These are phyloP conservation scores for Aradus depressus DNA, from an alignment of 2,888 invertebrate genomes.

Conservation along the genomic window DNA sequence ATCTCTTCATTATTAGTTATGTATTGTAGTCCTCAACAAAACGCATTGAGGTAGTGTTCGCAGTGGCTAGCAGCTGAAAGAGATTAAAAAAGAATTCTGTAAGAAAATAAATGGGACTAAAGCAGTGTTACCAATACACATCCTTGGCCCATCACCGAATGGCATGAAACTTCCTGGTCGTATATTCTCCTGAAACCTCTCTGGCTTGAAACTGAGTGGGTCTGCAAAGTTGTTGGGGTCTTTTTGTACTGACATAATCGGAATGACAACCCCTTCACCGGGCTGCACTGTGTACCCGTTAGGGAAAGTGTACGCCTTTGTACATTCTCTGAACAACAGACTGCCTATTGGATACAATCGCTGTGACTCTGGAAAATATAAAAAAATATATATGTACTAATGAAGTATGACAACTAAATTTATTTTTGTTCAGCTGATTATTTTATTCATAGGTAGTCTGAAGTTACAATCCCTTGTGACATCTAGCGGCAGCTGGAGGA, in stretches of 20 bases:
- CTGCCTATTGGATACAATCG: neutral
- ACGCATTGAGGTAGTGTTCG: no score
- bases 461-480: no score
- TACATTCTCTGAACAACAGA: neutral
- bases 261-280: neutral
- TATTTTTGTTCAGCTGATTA: no score
- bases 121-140: slow-evolving; percentile 4
- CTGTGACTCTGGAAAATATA: neutral
- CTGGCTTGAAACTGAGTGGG: slow-evolving; percentile 4
- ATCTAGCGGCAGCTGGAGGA: no score
- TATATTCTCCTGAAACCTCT: neutral
- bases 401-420: no score
- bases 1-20: no score
- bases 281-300: slow-evolving; percentile 2
- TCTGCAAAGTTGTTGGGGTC: slow-evolving; percentile 6
- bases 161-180: neutral
- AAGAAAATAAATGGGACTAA: neutral
- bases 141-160: slow-evolving; percentile 11
- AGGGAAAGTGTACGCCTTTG: slow-evolving; percentile 2
- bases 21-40: no score
- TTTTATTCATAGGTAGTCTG: no score
- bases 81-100: neutral
- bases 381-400: no score
- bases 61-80: no score
- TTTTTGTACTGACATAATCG: neutral